Evolutionary conservation across 2,113 vertebrate species (phyloP).

Genomic region (Microcebus griseorufus): DNA sequence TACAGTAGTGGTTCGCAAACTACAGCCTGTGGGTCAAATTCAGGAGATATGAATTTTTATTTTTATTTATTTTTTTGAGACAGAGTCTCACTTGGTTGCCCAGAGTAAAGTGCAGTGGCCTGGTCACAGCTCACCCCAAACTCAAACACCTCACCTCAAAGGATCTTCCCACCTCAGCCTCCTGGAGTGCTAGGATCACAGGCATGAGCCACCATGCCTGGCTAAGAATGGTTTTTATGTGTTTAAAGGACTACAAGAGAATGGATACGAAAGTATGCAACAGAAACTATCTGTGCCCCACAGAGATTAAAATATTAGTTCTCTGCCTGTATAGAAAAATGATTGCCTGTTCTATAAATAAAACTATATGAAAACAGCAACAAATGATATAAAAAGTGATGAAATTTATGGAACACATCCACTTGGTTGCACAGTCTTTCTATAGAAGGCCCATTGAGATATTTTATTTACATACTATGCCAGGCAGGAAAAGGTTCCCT

Average conservation of each 20-base stretch:
- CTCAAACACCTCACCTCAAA: no score
- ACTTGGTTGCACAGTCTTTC: not conserved
- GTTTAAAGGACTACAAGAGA: not conserved
- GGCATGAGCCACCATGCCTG: no score
- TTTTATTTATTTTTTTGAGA: no score
- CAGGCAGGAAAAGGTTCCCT: not conserved
- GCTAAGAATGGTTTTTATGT: not conserved
- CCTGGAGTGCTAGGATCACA: no score
- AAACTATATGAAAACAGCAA: constrained; percentile 23
- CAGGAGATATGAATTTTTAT: not conserved
- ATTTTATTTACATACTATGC: constrained; percentile 17
- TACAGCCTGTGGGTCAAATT: not conserved
- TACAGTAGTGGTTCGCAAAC: not conserved
- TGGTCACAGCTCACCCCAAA: no score
- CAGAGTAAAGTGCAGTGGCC: no score
- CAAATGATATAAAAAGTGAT: constrained; percentile 42
- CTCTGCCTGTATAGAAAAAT: not conserved
- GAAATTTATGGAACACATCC: not conserved
- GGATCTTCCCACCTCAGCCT: no score
- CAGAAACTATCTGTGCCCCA: not conserved
- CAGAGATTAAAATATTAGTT: not conserved
- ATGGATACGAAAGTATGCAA: not conserved
- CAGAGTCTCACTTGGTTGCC: no score
- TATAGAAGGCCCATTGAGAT: not conserved
- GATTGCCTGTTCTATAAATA: not conserved